A percentile compares a stretch with the other conserved stretches of the same genome.
Conservation (phyloP, 2,113 vertebrate genomes). For the Rhabdomys dilectus region DNA sequence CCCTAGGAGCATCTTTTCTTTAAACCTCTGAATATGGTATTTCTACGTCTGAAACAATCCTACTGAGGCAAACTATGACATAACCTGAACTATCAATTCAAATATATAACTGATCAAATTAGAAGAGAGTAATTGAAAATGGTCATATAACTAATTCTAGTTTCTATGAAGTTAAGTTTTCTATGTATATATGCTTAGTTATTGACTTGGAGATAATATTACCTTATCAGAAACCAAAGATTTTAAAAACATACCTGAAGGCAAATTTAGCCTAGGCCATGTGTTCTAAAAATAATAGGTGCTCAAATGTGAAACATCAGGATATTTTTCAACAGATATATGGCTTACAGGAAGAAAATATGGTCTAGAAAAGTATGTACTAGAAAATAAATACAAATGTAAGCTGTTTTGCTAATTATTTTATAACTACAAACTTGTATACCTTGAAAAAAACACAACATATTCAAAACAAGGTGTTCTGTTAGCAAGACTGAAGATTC, state of each 20-base stretch:
- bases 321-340: background rate
- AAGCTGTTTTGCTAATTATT: background rate
- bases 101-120: constrained; percentile 70
- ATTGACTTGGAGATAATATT: constrained; percentile 7
- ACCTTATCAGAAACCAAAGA: constrained; percentile 52
- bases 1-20: constrained; percentile 6
- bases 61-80: constrained; percentile 62
- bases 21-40: constrained; percentile 67
- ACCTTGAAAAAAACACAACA: too few relatives aligned
- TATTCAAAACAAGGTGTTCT: background rate
- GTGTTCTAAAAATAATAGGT: background rate
- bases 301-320: background rate
- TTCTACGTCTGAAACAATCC: constrained; percentile 63
- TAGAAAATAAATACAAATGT: background rate
- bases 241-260: constrained; percentile 44
- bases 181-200: background rate
- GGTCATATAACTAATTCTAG: constrained; percentile 54
- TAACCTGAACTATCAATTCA: constrained; percentile 69
- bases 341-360: background rate
- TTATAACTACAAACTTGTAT: background rate
- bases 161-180: constrained; percentile 62
- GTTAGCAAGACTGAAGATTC: background rate
- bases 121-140: constrained; percentile 65
- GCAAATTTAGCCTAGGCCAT: background rate
- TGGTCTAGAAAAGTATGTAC: background rate